phyloP scores from a whole-genome alignment of 2,797 vertebrate species.

The Pantherophis vulpinus region DNA sequence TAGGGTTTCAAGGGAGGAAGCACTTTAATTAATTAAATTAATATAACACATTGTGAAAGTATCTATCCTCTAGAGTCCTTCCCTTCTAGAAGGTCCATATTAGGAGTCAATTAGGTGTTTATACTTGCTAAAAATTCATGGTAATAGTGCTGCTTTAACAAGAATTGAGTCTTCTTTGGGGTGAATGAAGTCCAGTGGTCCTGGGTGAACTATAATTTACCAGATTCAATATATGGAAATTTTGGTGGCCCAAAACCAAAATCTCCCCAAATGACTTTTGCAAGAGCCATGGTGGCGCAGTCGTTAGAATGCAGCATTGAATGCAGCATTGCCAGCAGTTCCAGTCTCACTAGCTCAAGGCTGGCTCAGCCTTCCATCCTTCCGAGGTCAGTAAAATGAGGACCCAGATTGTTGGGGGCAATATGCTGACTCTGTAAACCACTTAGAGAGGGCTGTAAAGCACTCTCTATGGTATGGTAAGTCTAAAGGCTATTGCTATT shows the following conservation, averaged over 20 bases:
- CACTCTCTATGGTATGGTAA: no score
- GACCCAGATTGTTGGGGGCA: background rate
- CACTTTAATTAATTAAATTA: constrained; percentile 31
- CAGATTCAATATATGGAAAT: constrained; percentile 1
- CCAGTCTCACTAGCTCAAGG: background rate
- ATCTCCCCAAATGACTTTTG: background rate
- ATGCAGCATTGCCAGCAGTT: background rate
- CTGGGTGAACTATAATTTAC: background rate
- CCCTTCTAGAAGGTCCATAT: background rate
- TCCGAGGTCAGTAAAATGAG: background rate
- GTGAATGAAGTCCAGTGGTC: background rate
- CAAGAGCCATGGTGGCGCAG: background rate
- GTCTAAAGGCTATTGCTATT: background rate
- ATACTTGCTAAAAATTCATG: constrained; percentile 14
- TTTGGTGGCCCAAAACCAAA: background rate
- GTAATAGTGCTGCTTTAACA: background rate
- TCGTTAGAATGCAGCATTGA: background rate
- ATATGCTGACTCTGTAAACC: background rate
- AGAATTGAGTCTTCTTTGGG: background rate
- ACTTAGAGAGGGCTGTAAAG: background rate
- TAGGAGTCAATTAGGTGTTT: constrained; percentile 19
- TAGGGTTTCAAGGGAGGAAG: background rate
- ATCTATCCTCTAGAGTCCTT: background rate
- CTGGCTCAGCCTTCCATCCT: background rate
- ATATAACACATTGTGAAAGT: constrained; percentile 17